Conservation (phyloP, 2,113 vertebrate species). For the Narcine bancroftii region DNA sequence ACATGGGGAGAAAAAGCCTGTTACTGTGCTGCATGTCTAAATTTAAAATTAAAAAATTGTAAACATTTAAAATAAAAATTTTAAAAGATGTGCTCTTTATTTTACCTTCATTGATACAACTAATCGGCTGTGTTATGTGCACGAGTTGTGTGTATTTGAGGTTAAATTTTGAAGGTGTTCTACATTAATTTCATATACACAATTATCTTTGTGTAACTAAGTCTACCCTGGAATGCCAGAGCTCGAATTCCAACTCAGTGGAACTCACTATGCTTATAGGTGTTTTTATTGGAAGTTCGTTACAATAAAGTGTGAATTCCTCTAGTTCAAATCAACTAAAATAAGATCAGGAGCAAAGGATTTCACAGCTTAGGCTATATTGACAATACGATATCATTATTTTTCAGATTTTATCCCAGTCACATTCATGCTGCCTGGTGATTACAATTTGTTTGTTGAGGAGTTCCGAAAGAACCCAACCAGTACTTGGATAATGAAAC, state of each 20-base stretch:
- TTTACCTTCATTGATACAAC: neutral
- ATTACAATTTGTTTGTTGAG: constrained; percentile 39
- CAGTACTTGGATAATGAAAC: constrained; percentile 39
- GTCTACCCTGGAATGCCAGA: neutral
- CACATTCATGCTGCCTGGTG: constrained; percentile 38
- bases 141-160: no score
- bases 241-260: neutral
- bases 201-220: neutral
- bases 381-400: neutral
- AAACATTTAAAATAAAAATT: no score
- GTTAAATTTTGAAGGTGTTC: neutral
- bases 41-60: no score
- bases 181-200: neutral
- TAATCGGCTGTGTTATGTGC: no score
- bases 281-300: neutral
- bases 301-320: neutral
- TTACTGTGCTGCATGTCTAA: no score
- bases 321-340: neutral
- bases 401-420: constrained; percentile 40
- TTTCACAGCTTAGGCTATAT: neutral
- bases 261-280: neutral
- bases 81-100: neutral
- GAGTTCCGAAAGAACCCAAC: constrained; percentile 38
- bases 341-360: neutral
- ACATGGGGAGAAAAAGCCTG: no score